Evolutionary conservation across 2,888 invertebrate genomes (phyloP).

Genomic region (Sipunculus nudus): DNA sequence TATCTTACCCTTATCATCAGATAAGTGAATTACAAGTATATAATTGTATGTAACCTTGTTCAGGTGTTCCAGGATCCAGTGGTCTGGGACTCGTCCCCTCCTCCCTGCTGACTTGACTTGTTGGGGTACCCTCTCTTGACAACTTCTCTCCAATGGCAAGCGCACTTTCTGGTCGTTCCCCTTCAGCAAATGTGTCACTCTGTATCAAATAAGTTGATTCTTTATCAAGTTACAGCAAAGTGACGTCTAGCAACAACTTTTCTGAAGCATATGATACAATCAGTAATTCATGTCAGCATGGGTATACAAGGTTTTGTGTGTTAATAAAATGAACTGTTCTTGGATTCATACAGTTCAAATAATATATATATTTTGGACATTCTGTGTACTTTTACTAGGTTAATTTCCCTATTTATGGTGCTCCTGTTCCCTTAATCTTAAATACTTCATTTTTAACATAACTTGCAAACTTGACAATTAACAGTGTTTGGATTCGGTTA

Average conservation of each 20-base stretch:
- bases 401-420: too few relatives aligned
- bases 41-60: constrained; percentile 1
- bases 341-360: too few relatives aligned
- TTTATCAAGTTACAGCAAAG: too few relatives aligned
- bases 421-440: too few relatives aligned
- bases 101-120: neutral
- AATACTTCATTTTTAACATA: too few relatives aligned
- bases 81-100: constrained; percentile 17
- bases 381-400: too few relatives aligned
- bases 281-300: too few relatives aligned
- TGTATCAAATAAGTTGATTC: constrained; percentile 33
- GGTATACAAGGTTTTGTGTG: too few relatives aligned
- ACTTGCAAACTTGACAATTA: too few relatives aligned
- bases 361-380: too few relatives aligned
- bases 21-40: neutral
- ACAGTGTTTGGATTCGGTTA: too few relatives aligned
- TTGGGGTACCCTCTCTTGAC: constrained; percentile 56
- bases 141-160: constrained; percentile 53
- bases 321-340: too few relatives aligned
- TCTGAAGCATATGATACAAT: constrained; percentile 48
- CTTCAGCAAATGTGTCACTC: constrained; percentile 58
- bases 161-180: constrained; percentile 49
- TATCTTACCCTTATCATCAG: neutral
- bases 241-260: constrained; percentile 15
- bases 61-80: constrained; percentile 29